phyloP scores from a whole-genome alignment of 2,113 vertebrate species.

The Chloebia gouldiae region DNA sequence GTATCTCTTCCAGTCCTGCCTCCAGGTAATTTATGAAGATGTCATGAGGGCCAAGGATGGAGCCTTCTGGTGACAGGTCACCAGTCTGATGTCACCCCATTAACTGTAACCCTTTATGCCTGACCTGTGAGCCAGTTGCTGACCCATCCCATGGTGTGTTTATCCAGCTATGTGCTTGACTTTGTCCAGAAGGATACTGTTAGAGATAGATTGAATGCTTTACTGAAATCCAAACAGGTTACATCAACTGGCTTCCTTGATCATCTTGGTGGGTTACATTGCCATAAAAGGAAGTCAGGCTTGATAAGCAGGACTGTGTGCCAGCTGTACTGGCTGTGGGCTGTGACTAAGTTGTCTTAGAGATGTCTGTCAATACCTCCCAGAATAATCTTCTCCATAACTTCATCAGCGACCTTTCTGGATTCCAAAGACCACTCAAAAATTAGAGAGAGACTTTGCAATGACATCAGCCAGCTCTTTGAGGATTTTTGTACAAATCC shows the following conservation, averaged over 20 bases:
- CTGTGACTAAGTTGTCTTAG: background rate
- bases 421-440: background rate
- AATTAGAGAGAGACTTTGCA: background rate
- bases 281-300: background rate
- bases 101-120: background rate
- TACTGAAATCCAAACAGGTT: background rate
- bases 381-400: background rate
- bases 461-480: background rate
- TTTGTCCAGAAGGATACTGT: background rate
- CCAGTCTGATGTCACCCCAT: background rate
- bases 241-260: background rate
- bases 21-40: background rate
- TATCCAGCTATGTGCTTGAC: background rate
- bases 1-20: background rate
- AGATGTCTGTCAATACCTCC: background rate
- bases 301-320: background rate
- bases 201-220: background rate
- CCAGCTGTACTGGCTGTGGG: background rate
- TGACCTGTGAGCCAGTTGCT: background rate
- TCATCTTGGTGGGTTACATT: background rate
- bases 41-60: background rate
- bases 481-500: background rate
- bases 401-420: background rate
- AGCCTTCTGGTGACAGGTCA: background rate
- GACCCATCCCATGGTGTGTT: background rate